phyloP scores from a whole-genome alignment of 2,797 vertebrate genomes.

The Odontamblyopus lacepedii region DNA sequence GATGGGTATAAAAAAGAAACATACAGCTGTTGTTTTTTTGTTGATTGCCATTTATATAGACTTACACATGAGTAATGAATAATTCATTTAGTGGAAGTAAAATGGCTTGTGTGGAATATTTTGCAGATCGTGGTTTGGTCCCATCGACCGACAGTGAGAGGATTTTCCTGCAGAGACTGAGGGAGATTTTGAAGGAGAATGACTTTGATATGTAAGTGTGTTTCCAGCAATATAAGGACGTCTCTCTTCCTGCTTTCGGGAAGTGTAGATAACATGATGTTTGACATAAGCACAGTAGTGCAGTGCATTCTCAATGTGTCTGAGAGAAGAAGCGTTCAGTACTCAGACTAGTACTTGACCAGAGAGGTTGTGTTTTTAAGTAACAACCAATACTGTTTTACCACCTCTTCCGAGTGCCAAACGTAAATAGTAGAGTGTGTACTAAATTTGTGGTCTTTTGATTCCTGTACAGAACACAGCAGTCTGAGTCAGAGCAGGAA shows the following conservation, averaged over 20 bases:
- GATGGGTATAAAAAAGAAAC: no score
- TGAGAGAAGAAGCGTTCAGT: no score
- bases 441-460: neutral
- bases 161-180: conserved; percentile 90
- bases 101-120: conserved; percentile 9
- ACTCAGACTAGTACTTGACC: no score
- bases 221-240: neutral
- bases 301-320: no score
- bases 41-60: neutral
- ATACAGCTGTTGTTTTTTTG: neutral
- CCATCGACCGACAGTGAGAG: conserved; percentile 88
- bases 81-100: neutral
- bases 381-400: neutral
- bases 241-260: neutral
- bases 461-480: conserved; percentile 82
- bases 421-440: neutral
- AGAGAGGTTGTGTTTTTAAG: no score
- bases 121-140: conserved; percentile 87
- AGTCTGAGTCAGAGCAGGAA: conserved; percentile 79
- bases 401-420: neutral
- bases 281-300: neutral
- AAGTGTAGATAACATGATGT: neutral
- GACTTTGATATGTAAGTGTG: conserved; percentile 91
- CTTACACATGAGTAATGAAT: neutral
- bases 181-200: conserved; percentile 92